Base-by-base conservation (phyloP, 2,888 invertebrate genomes). In the Bombylius major region DNA sequence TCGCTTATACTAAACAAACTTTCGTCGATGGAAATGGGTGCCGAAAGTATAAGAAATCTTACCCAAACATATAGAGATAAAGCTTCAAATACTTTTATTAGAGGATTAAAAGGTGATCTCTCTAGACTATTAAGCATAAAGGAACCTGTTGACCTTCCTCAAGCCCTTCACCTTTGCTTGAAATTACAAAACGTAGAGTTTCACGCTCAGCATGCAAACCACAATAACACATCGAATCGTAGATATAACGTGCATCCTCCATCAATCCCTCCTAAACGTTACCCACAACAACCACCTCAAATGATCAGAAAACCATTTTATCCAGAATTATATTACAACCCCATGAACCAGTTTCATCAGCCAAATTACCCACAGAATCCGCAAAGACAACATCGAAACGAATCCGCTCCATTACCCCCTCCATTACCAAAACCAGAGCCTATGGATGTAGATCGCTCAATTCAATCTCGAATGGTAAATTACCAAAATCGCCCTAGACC, bases 1-100 rank as follows among this genome's bases (percentile, higher is more conserved):
- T 62, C 65, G 6, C 47, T 63, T 4, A 63, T 63, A 5, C 14
- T 64, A 32, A 64, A 63, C 53, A 62, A 65, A 57, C 52, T 63
- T 39, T 34, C 36, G 7, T 55, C 54, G 12, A 58, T 63, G 54
- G 61, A 65, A 5, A 47, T 60, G 9, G 56, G 60, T 9, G 13
- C 14, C 6, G 62, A 64, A 34, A 32, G 61, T n/a, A 36, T 60
- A 7, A 32, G 54, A 1, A 42, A 60, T 7, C 42, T 62, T 11
- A 61, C 58, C 3, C 23, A 54, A 36, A 55, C 59, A 3, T 61
- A 63, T 47, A 36, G 62, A 39, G 56, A 59, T 47, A 63, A 62
- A 53, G 61, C 63, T 3, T 51, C 62, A 7, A 62, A 64, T 51
- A 61, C 62, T 3, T 63, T 63, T 36, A 51, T 63, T 23, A 51